Evolutionary conservation across 2,797 vertebrate genomes (phyloP).

Genomic region (Gadopsis marmoratus): DNA sequence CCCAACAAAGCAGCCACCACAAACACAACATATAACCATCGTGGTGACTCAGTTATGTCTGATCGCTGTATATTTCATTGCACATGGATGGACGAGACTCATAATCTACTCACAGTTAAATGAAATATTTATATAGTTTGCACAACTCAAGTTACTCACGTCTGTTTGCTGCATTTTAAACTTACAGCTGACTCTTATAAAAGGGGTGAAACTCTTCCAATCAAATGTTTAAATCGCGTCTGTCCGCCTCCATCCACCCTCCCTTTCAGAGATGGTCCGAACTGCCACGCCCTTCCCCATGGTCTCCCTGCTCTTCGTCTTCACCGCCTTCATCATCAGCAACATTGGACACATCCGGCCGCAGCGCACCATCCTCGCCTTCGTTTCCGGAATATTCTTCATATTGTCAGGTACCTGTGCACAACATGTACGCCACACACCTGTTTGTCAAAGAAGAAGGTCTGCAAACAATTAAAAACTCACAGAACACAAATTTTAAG

Average conservation of each 20-base stretch:
- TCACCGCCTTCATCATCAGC: constrained; percentile 95
- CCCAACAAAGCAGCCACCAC: background rate
- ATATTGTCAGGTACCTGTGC: constrained; percentile 89
- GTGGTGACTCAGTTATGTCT: background rate
- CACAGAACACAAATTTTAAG: constrained; percentile 15
- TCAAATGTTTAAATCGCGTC: background rate
- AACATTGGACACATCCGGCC: constrained; percentile 96
- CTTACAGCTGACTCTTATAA: background rate
- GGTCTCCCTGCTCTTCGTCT: constrained; percentile 94
- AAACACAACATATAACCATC: background rate
- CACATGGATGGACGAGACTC: background rate
- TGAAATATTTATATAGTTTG: background rate
- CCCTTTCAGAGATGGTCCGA: constrained; percentile 88
- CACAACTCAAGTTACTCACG: background rate
- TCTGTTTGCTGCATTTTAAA: background rate
- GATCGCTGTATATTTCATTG: background rate
- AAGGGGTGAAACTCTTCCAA: background rate
- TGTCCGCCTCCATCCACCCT: background rate
- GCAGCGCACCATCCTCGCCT: constrained; percentile 94
- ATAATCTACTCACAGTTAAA: no score
- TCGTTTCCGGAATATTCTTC: constrained; percentile 95
- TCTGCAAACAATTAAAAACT: constrained; percentile 21
- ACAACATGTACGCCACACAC: background rate
- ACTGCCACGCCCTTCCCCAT: constrained; percentile 94
- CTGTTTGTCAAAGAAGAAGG: background rate